Conservation (phyloP, 2,888 invertebrate genomes). For the Gisinianus flammeolus region DNA sequence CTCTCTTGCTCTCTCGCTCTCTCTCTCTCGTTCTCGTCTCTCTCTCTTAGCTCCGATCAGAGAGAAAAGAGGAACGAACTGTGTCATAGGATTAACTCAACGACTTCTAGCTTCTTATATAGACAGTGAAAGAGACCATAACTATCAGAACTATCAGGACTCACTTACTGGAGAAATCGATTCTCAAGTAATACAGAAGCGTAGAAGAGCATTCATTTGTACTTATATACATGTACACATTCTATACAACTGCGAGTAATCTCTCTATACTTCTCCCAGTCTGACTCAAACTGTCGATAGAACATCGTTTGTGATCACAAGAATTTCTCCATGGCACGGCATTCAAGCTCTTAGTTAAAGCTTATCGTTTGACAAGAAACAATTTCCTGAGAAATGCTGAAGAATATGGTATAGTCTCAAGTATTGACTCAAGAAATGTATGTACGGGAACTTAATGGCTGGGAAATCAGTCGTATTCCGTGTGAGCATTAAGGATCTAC, state of each 20-base stretch:
- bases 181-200: not conserved
- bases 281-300: conserved; percentile 13
- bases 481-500: conserved; percentile 2
- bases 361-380: not conserved
- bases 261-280: not conserved
- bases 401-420: no score
- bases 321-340: not conserved
- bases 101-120: not conserved
- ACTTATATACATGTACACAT: not conserved
- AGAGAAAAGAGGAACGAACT: conserved; percentile 17
- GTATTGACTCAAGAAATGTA: no score
- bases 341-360: not conserved
- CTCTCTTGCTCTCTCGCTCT: not conserved
- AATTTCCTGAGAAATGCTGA: not conserved
- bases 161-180: not conserved
- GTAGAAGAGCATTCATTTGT: not conserved
- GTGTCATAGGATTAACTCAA: conserved; percentile 26
- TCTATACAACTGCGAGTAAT: conserved; percentile 1
- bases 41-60: not conserved
- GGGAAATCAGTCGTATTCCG: not conserved
- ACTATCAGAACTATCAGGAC: conserved; percentile 22
- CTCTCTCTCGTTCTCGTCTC: conserved; percentile 14
- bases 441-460: not conserved
- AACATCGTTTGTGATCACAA: not conserved
- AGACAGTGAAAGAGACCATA: conserved; percentile 18